Conservation (phyloP, 2,113 vertebrate species). For the Leptobrachium leishanense region DNA sequence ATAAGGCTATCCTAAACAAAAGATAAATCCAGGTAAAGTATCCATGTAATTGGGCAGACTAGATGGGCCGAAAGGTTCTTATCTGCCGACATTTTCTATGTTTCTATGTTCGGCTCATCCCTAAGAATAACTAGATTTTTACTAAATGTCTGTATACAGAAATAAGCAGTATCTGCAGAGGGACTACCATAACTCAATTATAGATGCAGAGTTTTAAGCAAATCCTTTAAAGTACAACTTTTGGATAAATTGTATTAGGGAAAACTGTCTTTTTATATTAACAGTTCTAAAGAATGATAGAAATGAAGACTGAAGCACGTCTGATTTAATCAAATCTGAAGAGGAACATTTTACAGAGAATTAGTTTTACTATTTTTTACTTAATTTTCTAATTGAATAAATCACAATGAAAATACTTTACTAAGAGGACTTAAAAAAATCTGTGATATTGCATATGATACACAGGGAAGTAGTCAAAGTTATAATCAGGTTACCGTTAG, state of each 20-base stretch:
- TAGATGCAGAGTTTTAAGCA: not conserved
- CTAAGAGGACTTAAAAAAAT: not conserved
- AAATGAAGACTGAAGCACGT: not conserved
- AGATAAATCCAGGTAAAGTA: too few relatives aligned
- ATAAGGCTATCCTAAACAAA: too few relatives aligned
- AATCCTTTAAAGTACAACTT: not conserved
- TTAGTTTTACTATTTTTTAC: not conserved
- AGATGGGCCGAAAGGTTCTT: too few relatives aligned
- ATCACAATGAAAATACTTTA: not conserved
- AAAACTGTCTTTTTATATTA: not conserved
- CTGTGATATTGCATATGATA: not conserved
- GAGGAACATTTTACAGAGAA: not conserved
- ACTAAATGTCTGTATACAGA: too few relatives aligned
- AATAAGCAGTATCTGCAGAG: not conserved
- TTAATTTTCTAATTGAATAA: not conserved
- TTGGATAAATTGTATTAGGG: not conserved
- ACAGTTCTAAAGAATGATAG: not conserved
- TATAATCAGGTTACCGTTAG: too few relatives aligned
- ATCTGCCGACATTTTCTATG: too few relatives aligned
- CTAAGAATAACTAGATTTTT: too few relatives aligned
- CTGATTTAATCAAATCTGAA: not conserved
- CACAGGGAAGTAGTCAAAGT: too few relatives aligned
- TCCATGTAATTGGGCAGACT: too few relatives aligned
- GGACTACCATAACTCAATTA: conserved; percentile 4
- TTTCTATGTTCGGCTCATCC: too few relatives aligned